phyloP scores from a whole-genome alignment of 2,113 vertebrate species.

The Eudyptes chrysolophus region DNA sequence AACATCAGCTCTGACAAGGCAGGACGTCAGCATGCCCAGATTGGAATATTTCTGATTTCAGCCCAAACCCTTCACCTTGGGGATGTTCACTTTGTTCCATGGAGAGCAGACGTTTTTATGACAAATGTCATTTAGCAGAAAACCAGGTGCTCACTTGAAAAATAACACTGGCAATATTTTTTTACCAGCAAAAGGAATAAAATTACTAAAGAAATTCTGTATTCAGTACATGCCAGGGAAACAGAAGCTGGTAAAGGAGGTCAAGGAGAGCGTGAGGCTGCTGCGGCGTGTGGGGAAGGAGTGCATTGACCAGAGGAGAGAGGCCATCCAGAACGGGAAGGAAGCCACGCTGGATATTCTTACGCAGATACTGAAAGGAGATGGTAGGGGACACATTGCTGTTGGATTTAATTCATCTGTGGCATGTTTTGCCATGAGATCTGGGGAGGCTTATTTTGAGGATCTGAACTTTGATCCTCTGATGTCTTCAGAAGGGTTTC shows the following conservation, averaged over 20 bases:
- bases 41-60: background rate
- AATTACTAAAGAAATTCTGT: background rate
- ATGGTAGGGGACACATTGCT: background rate
- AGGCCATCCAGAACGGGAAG: constrained; percentile 77
- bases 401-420: background rate
- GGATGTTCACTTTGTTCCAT: background rate
- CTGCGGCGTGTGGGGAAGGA: constrained; percentile 82
- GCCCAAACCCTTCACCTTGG: background rate
- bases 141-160: background rate
- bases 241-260: constrained; percentile 74
- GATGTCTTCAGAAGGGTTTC: background rate
- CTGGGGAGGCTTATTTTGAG: background rate
- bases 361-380: constrained; percentile 85
- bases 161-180: background rate
- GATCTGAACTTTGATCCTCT: background rate
- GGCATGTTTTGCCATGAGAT: background rate
- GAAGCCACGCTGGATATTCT: constrained; percentile 85
- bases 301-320: constrained; percentile 80
- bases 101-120: background rate
- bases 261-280: constrained; percentile 74
- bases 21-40: background rate
- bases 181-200: background rate
- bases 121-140: background rate
- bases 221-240: constrained; percentile 77
- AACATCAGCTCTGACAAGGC: background rate